Evolutionary conservation across 2,797 vertebrate species (phyloP), one percentile per base, ranked within the genome.

Genomic region (Danio tinwini): DNA sequence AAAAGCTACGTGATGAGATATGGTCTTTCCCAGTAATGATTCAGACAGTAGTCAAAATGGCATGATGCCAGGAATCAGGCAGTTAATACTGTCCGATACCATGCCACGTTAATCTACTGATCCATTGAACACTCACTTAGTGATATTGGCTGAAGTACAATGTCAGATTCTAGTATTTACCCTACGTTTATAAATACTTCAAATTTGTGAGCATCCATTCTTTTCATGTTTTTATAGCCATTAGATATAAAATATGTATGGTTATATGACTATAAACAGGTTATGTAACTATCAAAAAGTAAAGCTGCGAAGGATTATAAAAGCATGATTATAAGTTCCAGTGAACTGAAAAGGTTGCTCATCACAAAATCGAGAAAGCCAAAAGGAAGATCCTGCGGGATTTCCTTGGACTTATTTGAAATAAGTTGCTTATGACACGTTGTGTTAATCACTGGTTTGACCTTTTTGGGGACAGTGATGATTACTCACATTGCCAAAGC

Each of bases 1-100:
- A 14, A 37, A 39, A 7, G 19, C 39, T 72, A 47, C 3, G 49
- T 71, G 19, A 72, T 14, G 55, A 50, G 44, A 16, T 63, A 55
- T 16, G 4, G 39, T 79, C 13, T 39, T 72, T 72, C 50, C 59
- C 40, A 55, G 67, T 0, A 63, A 53, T 63, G 37, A 64, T 19
- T 63, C 37, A 71, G 67, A 13, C 2, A 6, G 7, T 6, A 62
- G 37, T 37, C 16, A 42, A 55, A n/a, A 8, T 72, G 59, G 4
- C 50, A 47, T 14, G 58, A 63, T 39, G 21, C 39, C 78, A 73
- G 37, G n/a, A 58, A 47, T 1, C 5, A 47, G 44, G 16, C 0
- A 42, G 4, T 2, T 2, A 50, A 52, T 9, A 37, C 5, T 10
- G 5, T 8, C 49, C 21, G 16, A 11, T 49, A 8, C 39, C 21